Evolutionary conservation across 1,140 invertebrate genomes (phyloP).

Genomic region (Tenebrio molitor): DNA sequence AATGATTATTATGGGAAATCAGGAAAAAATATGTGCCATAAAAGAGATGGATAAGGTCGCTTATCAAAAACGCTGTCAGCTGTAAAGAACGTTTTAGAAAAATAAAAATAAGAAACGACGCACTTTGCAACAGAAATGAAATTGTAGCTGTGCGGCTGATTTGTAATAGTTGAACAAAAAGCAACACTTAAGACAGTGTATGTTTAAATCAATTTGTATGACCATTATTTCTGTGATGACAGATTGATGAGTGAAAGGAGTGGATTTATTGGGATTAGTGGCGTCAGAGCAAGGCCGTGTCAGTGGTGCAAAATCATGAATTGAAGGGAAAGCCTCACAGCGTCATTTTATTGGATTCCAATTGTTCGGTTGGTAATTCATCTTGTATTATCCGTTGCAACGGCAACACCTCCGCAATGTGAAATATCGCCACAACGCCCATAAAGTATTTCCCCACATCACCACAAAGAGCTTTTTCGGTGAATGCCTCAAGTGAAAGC

Average conservation of each 20-base stretch:
- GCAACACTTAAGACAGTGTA: no score
- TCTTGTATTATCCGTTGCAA: slow-evolving; percentile 34
- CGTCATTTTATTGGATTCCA: slow-evolving; percentile 34
- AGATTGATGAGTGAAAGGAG: neutral
- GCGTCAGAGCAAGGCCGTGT: neutral
- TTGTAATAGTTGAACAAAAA: no score
- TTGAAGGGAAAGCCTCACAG: slow-evolving; percentile 19
- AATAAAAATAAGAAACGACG: no score
- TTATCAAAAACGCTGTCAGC: no score
- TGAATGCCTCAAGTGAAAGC: slow-evolving; percentile 19
- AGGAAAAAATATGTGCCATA: no score
- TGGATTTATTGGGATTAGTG: neutral
- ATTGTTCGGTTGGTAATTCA: slow-evolving; percentile 34
- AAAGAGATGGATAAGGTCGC: no score
- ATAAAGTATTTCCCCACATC: slow-evolving; percentile 22
- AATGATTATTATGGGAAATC: no score
- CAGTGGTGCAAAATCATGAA: slow-evolving; percentile 16
- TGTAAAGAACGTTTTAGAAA: no score
- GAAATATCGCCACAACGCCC: slow-evolving; percentile 15
- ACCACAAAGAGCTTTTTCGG: slow-evolving; percentile 20
- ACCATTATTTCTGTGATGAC: neutral
- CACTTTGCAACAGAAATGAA: no score
- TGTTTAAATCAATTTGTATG: neutral
- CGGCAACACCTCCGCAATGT: slow-evolving; percentile 29
- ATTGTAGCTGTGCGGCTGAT: no score